Conservation (phyloP, 2,888 invertebrate genomes). For the Philereme vetulata region DNA sequence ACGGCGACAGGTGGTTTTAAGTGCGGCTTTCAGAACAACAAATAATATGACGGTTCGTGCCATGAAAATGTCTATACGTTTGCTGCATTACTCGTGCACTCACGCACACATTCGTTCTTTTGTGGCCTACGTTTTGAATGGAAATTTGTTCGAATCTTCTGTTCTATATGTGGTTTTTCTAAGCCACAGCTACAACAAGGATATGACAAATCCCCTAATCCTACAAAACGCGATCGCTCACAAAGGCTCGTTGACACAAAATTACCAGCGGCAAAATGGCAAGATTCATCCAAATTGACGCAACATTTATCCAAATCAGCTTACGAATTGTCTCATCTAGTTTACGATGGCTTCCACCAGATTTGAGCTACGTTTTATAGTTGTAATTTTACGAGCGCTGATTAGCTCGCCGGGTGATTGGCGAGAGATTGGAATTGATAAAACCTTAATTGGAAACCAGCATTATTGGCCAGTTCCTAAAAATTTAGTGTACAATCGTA, state of each 20-base stretch:
- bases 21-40: too few species aligned
- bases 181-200: too few species aligned
- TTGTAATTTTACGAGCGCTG: conserved; percentile 61
- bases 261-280: conserved; percentile 54
- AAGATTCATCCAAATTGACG: conserved; percentile 50
- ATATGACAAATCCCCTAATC: conserved; percentile 11
- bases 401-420: conserved; percentile 50
- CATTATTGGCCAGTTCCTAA: too few species aligned
- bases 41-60: too few species aligned
- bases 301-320: conserved; percentile 52
- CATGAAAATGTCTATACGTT: too few species aligned
- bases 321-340: conserved; percentile 63
- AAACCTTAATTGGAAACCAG: conserved; percentile 20
- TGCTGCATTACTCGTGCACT: too few species aligned
- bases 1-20: too few species aligned
- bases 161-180: too few species aligned
- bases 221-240: conserved; percentile 17
- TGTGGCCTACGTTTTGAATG: too few species aligned
- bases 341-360: conserved; percentile 56
- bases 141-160: too few species aligned
- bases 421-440: conserved; percentile 35
- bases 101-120: too few species aligned
- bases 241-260: conserved; percentile 49
- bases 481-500: too few species aligned
- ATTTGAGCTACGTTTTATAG: conserved; percentile 63